Evolutionary conservation across 1,140 invertebrate genomes (phyloP).

Genomic region (Meteorus sp.): DNA sequence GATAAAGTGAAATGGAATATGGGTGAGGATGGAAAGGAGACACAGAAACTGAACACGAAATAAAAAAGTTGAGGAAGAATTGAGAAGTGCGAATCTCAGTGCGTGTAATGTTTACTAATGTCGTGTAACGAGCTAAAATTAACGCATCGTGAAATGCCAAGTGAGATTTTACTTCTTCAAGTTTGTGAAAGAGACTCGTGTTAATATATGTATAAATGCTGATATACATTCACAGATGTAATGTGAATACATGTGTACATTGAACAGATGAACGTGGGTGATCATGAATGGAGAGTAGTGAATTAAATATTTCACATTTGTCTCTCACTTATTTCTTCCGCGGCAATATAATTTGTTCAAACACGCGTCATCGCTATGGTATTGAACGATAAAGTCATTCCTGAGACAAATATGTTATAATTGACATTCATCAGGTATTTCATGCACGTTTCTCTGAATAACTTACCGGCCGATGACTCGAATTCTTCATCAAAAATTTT

Average conservation of each 20-base stretch:
- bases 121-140: slow-evolving; percentile 30
- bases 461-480: slow-evolving; percentile 14
- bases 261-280: too few species aligned
- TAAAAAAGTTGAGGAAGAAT: background rate
- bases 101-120: slow-evolving; percentile 16
- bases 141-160: slow-evolving; percentile 28
- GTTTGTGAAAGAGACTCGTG: slow-evolving; percentile 5
- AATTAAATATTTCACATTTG: background rate
- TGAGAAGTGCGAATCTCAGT: too few species aligned
- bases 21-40: too few species aligned
- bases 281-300: slow-evolving; percentile 1
- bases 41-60: too few species aligned
- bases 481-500: background rate
- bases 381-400: slow-evolving; percentile 17
- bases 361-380: background rate
- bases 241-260: too few species aligned
- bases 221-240: too few species aligned
- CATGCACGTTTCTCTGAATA: slow-evolving; percentile 17
- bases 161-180: slow-evolving; percentile 21
- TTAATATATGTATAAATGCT: background rate
- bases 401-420: slow-evolving; percentile 4
- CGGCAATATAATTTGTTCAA: too few species aligned
- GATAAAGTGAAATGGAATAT: too few species aligned
- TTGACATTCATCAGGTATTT: slow-evolving; percentile 23
- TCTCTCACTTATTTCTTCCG: slow-evolving; percentile 14